Evolutionary conservation across 1,140 invertebrate species (phyloP), one percentile per base, ranked within the genome.

Genomic region (Antheraea pernyi): DNA sequence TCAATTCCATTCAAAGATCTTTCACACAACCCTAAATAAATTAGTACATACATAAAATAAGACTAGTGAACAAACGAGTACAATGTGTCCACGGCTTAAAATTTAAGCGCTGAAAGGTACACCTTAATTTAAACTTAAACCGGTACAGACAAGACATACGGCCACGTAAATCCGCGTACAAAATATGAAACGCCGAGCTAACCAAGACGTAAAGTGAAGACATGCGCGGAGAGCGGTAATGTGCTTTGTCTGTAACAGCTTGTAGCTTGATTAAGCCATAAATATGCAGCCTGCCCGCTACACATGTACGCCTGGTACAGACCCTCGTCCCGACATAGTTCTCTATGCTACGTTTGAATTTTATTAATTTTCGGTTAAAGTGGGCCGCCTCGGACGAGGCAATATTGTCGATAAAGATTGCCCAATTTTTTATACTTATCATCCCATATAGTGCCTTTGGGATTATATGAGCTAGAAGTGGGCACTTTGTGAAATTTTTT

Each of bases 221-320:
- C 73, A 71, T 63, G 69, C 62, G 60, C 19, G 65, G 46, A 74
- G 37, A 69, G 67, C 67, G 62, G 73, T 75, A 75, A 72, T 75
- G 66, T 53, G 70, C 65, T 63, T 48, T 69, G 67, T 68, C 59
- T 42, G 72, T 36, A 72, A 71, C 75, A 77, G 75, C 75, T 77
- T 72, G 68, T 63, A 59, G 69, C 70, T 68, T 77, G 75, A 77
- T 77, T 77, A 77, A 77, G 72, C 69, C 69, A 73, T 77, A 77
- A 77, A 77, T 77, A 77, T 77, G 75, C 72, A 77, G 72, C 69
- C 37, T 62, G 65, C 65, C 69, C 71, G 66, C 70, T 65, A 71
- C 61, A 75, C 39, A 67, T 71, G 67, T 70, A 67, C 68, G 59
- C 68, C 66, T 60, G 59, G 48, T 68, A 70, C 61, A 68, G 67